Evolutionary conservation across 2,113 vertebrate species (phyloP), one percentile per base, ranked within the genome.

Genomic region (Zootoca vivipara): DNA sequence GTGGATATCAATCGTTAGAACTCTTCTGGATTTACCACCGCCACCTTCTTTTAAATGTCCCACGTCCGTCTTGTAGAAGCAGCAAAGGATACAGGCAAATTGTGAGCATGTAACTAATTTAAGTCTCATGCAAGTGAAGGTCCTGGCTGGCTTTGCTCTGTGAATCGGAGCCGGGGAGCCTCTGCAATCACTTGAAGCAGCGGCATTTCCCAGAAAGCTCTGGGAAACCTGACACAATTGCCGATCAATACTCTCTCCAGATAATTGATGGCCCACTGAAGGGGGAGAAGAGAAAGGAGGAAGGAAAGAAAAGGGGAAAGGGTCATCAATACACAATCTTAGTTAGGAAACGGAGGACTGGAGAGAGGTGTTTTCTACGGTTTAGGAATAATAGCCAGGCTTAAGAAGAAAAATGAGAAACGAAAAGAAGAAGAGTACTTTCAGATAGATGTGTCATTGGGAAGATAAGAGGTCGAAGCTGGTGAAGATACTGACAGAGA

Each of bases 221-320:
- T 87, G 89, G 91, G 91, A 93, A 94, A 92, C 87, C 88, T 92
- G 92, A 92, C 94, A 96, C 94, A 93, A 95, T 95, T 94, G 86
- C 94, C 26, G 46, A 96, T 95, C 95, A 94, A 95, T 95, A 95
- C 69, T 82, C 73, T 94, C 89, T 94, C 90, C 89, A 94, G 91
- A 90, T 95, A 95, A 96, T 88, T 95, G 94, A 95, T 95, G 93
- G 93, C 90, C 92, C 87, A 85, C 65, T 80, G 83, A 93, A 82
- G 91, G 79, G 67, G 26, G 20, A 77, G 38, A 9, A 38, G 35
- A 33, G 20, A 82, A 91, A 82, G 38, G 78, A 87, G 88, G 84
- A 87, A 91, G 85, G 30, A 35, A 90, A 33, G 42, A 56, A 79
- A 90, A 20, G 64, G 64, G 74, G 85, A 87, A 91, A 83, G 91